These are phyloP conservation scores for Meda fulgida DNA, from an alignment of 2,797 vertebrate species.

Conservation along the genomic window DNA sequence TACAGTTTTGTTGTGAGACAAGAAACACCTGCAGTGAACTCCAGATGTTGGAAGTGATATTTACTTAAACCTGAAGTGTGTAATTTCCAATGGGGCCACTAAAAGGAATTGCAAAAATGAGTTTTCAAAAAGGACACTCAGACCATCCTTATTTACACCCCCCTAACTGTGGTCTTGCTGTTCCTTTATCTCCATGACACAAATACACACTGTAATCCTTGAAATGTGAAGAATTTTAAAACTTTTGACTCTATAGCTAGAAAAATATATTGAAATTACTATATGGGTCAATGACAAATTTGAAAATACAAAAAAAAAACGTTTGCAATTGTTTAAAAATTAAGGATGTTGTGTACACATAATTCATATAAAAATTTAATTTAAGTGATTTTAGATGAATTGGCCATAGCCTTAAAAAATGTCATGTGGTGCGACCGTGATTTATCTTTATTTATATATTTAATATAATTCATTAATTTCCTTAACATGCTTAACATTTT, in stretches of 20 bases:
- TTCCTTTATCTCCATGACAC: not conserved
- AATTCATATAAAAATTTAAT: no score
- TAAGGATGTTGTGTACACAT: no score
- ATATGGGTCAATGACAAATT: no score
- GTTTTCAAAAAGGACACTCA: not conserved
- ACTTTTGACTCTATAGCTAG: not conserved
- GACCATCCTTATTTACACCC: not conserved
- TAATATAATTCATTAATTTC: no score
- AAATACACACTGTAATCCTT: not conserved
- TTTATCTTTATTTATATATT: no score
- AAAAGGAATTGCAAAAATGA: conserved; percentile 9
- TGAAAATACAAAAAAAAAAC: no score
- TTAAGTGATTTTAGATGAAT: no score
- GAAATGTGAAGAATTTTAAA: not conserved
- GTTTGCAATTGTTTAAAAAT: no score
- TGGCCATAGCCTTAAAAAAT: no score
- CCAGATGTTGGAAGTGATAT: not conserved
- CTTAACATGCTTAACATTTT: no score
- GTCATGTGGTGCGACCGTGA: no score
- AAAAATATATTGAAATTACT: not conserved
- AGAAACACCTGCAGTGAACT: conserved; percentile 44
- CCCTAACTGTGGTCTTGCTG: not conserved
- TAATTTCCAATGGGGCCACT: not conserved
- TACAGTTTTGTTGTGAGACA: conserved; percentile 11
- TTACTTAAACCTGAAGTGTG: not conserved